phyloP scores from a whole-genome alignment of 1,140 invertebrate genomes.

The Asobara japonica region DNA sequence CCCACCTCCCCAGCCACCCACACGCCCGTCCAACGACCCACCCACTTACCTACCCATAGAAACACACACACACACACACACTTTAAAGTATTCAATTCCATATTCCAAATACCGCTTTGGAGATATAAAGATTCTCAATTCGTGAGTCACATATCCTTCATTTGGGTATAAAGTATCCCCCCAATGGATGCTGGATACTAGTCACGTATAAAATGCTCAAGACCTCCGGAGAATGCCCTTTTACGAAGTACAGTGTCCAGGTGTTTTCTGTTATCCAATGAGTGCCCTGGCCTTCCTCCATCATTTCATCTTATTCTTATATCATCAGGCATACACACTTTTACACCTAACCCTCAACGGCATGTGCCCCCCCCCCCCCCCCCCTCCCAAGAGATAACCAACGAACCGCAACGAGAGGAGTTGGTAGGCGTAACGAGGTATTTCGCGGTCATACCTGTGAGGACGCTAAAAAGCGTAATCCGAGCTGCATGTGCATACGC shows the following conservation, averaged over 20 bases:
- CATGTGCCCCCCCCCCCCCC: not conserved
- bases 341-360: conserved; percentile 7
- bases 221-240: not conserved
- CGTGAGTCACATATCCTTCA: too few relatives aligned
- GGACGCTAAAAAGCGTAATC: conserved; percentile 28
- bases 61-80: too few relatives aligned
- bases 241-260: not conserved
- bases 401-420: conserved; percentile 14
- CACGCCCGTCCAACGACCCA: too few relatives aligned
- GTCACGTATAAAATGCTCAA: not conserved
- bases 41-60: too few relatives aligned
- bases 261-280: not conserved
- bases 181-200: too few relatives aligned
- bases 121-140: too few relatives aligned
- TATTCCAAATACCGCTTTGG: too few relatives aligned
- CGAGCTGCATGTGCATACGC: conserved; percentile 3
- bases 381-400: not conserved
- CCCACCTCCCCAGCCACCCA: too few relatives aligned
- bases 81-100: too few relatives aligned
- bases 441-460: conserved; percentile 25
- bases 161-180: too few relatives aligned
- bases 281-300: conserved; percentile 6
- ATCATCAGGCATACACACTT: conserved; percentile 18
- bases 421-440: conserved; percentile 34
- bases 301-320: conserved; percentile 25